Evolutionary conservation across 2,113 vertebrate genomes (phyloP), one percentile per base, ranked within the genome.

Genomic region (Coptodon bakossiorum): DNA sequence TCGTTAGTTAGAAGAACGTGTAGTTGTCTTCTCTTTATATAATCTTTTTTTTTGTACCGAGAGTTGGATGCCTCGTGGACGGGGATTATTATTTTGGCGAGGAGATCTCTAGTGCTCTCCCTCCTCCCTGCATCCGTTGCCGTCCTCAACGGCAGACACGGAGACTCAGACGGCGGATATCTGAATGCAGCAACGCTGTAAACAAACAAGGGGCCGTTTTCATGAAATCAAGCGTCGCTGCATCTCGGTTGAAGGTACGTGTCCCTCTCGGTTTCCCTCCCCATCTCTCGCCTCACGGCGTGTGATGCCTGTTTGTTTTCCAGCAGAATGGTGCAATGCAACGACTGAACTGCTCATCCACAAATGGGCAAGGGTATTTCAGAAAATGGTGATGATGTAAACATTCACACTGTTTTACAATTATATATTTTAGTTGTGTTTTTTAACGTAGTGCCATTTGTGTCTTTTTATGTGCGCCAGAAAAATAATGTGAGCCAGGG

Each of bases 311-410:
- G 52, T 85, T 89, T 90, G 86, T 92, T 92, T 78, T 86, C 59
- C 43, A 27, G 36, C 88, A 83, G 93, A 95, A 93, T 96, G 95
- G 94, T 96, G 95, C 96, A 96, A 57, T 94, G 95, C 95, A 95
- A 96, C 94, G 93, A 90, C 80, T 88, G 68, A 82, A 79, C 52
- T 12, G 88, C 87, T 88, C 90, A n/a, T 59, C 78, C 81, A 66
- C 87, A 86, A 86, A 88, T 45, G 78, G 54, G 54, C 79, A 82
- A 87, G 90, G 92, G 66, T 87, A 45, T 45, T 66, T 81, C 38
- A 54, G 56, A 85, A 85, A 27, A 71, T 34, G 68, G 48, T 80
- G 61, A 85, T 29, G 82, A 87, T 19, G 57, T 61, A 40, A 43
- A 85, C 8, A 52, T 86, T 82, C 83, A 12, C 61, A 59, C 19